Conservation (phyloP, 1,140 invertebrate species). For the Manduca sexta region DNA sequence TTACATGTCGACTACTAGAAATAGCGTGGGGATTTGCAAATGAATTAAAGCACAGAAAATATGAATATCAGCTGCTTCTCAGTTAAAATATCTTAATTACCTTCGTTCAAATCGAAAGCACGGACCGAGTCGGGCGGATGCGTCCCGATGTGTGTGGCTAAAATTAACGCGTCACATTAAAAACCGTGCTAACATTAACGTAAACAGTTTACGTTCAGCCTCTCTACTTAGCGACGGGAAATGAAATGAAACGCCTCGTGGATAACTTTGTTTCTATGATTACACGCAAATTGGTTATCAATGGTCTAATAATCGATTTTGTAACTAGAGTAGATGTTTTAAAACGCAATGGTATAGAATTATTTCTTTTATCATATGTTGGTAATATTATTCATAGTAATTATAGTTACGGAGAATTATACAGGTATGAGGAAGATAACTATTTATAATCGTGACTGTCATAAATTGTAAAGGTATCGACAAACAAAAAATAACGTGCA, state of each 20-base stretch:
- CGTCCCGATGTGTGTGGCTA: constrained; percentile 21
- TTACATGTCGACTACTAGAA: no score
- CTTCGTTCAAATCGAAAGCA: neutral
- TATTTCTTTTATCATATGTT: neutral
- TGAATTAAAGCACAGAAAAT: no score
- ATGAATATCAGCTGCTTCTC: no score
- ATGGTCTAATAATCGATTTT: neutral
- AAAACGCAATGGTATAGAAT: neutral
- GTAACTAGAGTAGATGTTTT: neutral
- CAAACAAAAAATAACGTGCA: neutral
- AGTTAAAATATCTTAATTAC: no score
- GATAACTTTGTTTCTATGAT: no score
- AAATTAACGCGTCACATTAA: constrained; percentile 39
- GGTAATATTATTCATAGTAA: no score
- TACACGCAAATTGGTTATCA: no score
- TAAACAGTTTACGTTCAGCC: constrained; percentile 28
- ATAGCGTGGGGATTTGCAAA: no score
- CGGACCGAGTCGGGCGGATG: constrained; percentile 19
- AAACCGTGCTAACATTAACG: constrained; percentile 19
- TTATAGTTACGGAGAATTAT: no score
- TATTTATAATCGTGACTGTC: no score
- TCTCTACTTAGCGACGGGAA: constrained; percentile 16
- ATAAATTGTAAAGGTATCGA: no score
- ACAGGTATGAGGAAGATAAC: no score
- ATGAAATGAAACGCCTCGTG: constrained; percentile 11